A percentile compares a stretch with the other conserved stretches of the same genome.
These are phyloP conservation scores for Pomatorhinus ruficollis DNA, from an alignment of 2,113 vertebrate genomes.

Conservation along the genomic window DNA sequence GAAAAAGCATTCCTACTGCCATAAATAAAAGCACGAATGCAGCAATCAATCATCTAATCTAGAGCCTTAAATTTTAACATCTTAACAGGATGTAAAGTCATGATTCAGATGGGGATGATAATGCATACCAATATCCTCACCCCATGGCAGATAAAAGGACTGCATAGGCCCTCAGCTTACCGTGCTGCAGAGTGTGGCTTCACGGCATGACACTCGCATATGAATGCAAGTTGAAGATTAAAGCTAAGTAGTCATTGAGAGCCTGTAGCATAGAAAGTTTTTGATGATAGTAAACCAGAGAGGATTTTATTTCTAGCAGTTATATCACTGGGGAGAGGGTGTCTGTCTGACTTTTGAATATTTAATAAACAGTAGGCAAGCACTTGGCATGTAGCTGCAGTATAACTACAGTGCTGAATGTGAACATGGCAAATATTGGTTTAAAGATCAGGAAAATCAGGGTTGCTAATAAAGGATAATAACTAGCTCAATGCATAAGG, in stretches of 20 bases:
- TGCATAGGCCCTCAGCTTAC: background rate
- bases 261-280: conserved; percentile 3
- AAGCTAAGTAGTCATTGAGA: conserved; percentile 49
- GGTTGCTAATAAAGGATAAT: conserved; percentile 3
- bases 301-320: conserved; percentile 28
- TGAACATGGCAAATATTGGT: background rate
- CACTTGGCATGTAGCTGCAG: background rate
- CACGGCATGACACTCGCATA: background rate
- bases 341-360: background rate
- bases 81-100: conserved; percentile 79
- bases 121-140: conserved; percentile 50
- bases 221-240: conserved; percentile 62
- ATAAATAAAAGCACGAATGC: conserved; percentile 73
- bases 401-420: background rate
- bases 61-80: conserved; percentile 71
- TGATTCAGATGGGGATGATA: conserved; percentile 56
- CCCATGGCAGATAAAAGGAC: conserved; percentile 49
- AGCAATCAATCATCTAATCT: conserved; percentile 73
- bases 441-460: background rate
- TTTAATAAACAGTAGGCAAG: background rate
- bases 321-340: background rate
- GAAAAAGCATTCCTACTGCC: conserved; percentile 68
- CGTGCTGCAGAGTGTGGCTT: background rate
- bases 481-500: background rate
- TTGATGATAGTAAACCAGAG: conserved; percentile 36